phyloP scores from a whole-genome alignment of 2,113 vertebrate species.

The Mirza zaza region DNA sequence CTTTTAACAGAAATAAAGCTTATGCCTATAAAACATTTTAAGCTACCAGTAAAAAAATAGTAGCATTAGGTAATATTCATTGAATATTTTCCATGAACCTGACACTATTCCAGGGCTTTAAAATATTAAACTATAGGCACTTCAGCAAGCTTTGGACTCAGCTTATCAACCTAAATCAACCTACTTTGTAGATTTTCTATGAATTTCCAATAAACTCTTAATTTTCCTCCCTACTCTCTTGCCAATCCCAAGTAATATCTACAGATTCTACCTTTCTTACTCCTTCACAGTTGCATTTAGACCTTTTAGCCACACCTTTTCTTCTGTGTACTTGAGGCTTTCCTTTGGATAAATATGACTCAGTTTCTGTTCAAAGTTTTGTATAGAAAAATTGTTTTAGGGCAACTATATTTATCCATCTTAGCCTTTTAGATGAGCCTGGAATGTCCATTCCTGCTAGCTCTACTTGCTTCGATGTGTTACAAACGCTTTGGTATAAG shows the following conservation, averaged over 20 bases:
- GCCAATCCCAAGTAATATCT: neutral
- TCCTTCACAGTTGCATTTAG: neutral
- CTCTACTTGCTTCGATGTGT: neutral
- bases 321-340: neutral
- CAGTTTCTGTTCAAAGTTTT: conserved; percentile 1
- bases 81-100: neutral
- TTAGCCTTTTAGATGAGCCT: neutral
- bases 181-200: conserved; percentile 14
- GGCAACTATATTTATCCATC: neutral
- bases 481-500: neutral
- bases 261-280: neutral
- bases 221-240: neutral
- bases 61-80: neutral
- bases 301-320: neutral
- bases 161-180: neutral
- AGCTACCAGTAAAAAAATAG: neutral
- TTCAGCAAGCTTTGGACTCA: neutral
- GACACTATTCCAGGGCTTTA: neutral
- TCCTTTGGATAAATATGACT: neutral
- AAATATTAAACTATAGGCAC: neutral
- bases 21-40: neutral
- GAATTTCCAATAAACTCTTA: neutral
- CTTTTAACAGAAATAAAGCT: conserved; percentile 25
- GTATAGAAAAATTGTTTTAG: neutral
- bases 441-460: neutral